These are phyloP conservation scores for Mechanitis mazaeus DNA, from an alignment of 2,888 invertebrate species.

Conservation along the genomic window DNA sequence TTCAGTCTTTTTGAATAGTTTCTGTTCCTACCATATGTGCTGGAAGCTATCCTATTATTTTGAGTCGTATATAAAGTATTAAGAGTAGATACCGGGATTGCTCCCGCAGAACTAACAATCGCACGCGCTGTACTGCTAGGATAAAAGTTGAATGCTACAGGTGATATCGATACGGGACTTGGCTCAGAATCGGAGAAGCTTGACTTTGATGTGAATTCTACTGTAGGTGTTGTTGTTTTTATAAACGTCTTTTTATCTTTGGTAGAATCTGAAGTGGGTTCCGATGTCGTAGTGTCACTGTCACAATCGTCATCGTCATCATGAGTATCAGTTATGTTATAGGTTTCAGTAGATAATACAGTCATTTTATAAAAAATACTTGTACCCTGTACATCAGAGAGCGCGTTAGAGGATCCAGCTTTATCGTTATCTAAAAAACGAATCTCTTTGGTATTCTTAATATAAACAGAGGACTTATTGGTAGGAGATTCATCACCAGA, in stretches of 20 bases:
- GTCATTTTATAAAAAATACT: slow-evolving; percentile 74
- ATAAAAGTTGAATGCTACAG: slow-evolving; percentile 36
- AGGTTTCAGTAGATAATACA: slow-evolving; percentile 67
- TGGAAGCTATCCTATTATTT: slow-evolving; percentile 44
- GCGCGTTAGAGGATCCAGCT: slow-evolving; percentile 55
- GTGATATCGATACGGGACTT: slow-evolving; percentile 40
- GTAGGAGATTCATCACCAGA: slow-evolving; percentile 65
- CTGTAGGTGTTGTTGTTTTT: slow-evolving; percentile 40
- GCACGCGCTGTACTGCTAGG: slow-evolving; percentile 28
- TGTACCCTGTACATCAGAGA: slow-evolving; percentile 70
- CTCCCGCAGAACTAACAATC: slow-evolving; percentile 28
- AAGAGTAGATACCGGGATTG: slow-evolving; percentile 45
- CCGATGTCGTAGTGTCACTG: slow-evolving; percentile 45
- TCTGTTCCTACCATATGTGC: slow-evolving; percentile 49
- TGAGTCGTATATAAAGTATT: slow-evolving; percentile 49
- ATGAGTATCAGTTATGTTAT: slow-evolving; percentile 60
- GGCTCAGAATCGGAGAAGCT: slow-evolving; percentile 30
- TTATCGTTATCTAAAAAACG: slow-evolving; percentile 64
- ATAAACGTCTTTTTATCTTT: slow-evolving; percentile 48
- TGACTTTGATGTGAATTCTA: slow-evolving; percentile 36
- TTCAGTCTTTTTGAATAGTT: slow-evolving; percentile 63
- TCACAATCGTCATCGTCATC: slow-evolving; percentile 69
- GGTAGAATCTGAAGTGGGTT: slow-evolving; percentile 50
- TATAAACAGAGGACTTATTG: slow-evolving; percentile 67
- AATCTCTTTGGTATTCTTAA: slow-evolving; percentile 75